Evolutionary conservation across 2,888 invertebrate genomes (phyloP).

Genomic region (Phrixothrix hirtus): DNA sequence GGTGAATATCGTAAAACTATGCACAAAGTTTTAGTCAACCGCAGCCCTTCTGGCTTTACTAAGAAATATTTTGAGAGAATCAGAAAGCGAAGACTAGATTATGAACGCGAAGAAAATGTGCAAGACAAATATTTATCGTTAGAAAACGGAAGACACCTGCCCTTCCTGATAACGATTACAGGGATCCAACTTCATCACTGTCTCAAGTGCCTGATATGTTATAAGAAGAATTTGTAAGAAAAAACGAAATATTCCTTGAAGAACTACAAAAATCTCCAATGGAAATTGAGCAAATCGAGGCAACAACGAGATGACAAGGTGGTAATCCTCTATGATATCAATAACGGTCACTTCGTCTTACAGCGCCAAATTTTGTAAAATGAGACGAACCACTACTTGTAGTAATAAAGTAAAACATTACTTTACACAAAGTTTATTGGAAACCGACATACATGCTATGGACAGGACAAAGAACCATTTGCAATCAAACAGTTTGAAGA

Average conservation of each 20-base stretch:
- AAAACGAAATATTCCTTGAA: background rate
- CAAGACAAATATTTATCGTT: background rate
- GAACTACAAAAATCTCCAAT: background rate
- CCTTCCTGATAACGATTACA: background rate
- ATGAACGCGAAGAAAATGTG: background rate
- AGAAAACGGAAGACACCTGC: background rate
- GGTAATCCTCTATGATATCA: background rate
- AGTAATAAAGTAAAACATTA: background rate
- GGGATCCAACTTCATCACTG: background rate
- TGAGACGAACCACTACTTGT: background rate
- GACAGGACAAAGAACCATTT: background rate
- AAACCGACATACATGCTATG: background rate
- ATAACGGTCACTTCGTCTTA: background rate
- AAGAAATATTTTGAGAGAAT: slow-evolving; percentile 2
- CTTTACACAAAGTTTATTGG: background rate
- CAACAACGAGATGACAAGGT: background rate
- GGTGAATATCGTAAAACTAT: slow-evolving; percentile 3
- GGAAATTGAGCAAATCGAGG: background rate
- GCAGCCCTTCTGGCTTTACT: background rate
- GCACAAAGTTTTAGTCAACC: slow-evolving; percentile 1
- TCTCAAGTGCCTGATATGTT: background rate
- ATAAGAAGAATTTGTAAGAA: background rate
- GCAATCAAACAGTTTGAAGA: background rate
- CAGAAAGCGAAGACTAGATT: slow-evolving; percentile 1
- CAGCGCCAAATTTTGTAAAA: background rate